Evolutionary conservation across 2,113 vertebrate species (phyloP).

Genomic region (Merops nubicus): DNA sequence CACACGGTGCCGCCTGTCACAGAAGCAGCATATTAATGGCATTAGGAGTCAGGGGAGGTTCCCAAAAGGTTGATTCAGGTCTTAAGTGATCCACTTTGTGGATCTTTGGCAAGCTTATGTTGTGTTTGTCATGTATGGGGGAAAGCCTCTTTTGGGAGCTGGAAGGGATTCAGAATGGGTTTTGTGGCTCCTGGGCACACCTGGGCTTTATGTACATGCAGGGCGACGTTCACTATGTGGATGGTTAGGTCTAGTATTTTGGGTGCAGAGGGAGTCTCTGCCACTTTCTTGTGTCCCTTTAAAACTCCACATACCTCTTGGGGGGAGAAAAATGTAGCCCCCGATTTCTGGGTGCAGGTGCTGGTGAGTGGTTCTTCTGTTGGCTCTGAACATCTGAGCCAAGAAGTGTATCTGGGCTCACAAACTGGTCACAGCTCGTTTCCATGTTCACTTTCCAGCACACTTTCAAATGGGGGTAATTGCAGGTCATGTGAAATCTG

Average conservation of each 20-base stretch:
- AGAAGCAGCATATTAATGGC: not conserved
- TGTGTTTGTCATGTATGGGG: fast-evolving
- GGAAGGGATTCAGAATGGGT: not conserved
- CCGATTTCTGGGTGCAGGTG: not conserved
- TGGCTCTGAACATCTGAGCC: not conserved
- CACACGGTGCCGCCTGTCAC: slow-evolving; percentile 79
- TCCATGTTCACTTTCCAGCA: not conserved
- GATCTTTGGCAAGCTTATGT: not conserved
- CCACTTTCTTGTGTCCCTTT: not conserved
- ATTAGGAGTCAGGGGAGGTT: not conserved
- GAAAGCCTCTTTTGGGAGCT: not conserved
- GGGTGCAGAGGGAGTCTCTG: not conserved
- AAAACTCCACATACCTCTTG: not conserved
- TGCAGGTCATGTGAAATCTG: not conserved
- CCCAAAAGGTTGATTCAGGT: not conserved
- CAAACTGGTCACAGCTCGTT: not conserved
- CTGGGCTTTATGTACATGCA: not conserved
- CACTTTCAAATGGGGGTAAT: not conserved
- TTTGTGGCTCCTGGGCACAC: not conserved
- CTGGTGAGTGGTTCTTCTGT: not conserved
- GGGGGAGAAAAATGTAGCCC: fast-evolving
- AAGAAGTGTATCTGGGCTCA: not conserved
- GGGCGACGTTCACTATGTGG: not conserved
- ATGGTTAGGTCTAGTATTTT: not conserved
- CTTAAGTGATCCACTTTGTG: not conserved